Percentiles rank a stretch among this genome's conserved stretches.
Evolutionary conservation across 2,888 invertebrate genomes (phyloP).

Genomic region (Halocaridina rubra): DNA sequence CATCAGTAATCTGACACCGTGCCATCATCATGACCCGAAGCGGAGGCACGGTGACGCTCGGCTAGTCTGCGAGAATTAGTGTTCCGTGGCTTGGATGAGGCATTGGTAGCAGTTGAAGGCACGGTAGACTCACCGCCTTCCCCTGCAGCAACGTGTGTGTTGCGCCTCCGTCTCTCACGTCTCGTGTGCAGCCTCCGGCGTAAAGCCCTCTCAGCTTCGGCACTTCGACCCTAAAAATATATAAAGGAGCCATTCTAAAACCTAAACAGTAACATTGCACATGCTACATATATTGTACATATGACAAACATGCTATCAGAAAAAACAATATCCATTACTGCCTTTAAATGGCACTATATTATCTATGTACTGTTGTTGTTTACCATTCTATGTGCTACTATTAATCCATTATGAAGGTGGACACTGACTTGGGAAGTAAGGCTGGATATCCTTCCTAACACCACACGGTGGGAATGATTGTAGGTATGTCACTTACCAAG

Average conservation of each 20-base stretch:
- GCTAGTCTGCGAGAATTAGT: conserved; percentile 18
- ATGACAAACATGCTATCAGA: too few relatives aligned
- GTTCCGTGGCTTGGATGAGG: conserved; percentile 11
- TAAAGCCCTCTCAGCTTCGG: conserved; percentile 26
- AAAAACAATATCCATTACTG: too few relatives aligned
- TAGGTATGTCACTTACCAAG: too few relatives aligned
- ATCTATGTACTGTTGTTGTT: too few relatives aligned
- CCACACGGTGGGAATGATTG: too few relatives aligned
- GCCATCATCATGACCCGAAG: conserved; percentile 50
- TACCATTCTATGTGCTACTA: too few relatives aligned
- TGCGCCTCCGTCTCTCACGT: conserved; percentile 37
- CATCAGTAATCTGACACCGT: conserved; percentile 51
- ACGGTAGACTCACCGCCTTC: neutral
- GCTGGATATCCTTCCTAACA: too few relatives aligned
- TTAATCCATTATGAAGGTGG: too few relatives aligned
- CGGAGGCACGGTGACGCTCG: conserved; percentile 36
- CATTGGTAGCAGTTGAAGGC: neutral
- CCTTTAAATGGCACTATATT: too few relatives aligned
- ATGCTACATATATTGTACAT: too few relatives aligned
- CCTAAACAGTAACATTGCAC: neutral
- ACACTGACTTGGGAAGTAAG: too few relatives aligned
- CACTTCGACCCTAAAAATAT: conserved; percentile 8
- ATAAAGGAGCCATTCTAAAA: too few relatives aligned
- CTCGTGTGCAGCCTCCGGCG: conserved; percentile 9
- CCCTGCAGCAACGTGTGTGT: conserved; percentile 14